These are phyloP conservation scores for Cerastis rubricosa DNA, from an alignment of 2,888 invertebrate genomes.

Conservation along the genomic window DNA sequence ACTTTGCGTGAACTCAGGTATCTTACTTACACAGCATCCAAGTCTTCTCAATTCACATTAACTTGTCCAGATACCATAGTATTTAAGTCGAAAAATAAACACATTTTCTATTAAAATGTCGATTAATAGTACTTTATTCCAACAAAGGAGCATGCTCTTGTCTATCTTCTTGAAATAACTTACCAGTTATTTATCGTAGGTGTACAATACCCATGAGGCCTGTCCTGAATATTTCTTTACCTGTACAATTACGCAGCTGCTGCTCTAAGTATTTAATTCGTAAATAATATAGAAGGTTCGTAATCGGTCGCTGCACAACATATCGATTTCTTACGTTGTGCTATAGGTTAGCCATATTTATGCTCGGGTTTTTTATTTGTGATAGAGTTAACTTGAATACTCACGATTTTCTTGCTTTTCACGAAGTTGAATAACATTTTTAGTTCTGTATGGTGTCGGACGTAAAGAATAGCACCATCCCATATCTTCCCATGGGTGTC, in stretches of 20 bases:
- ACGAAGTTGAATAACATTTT: not conserved
- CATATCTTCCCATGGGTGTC: too few species aligned
- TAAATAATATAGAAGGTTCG: conserved; percentile 8
- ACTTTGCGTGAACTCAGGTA: not conserved
- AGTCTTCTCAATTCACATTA: not conserved
- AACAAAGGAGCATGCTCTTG: not conserved
- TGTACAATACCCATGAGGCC: not conserved
- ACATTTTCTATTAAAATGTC: not conserved
- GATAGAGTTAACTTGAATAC: not conserved
- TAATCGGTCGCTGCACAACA: conserved; percentile 26
- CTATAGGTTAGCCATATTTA: not conserved
- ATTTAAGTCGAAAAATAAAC: not conserved
- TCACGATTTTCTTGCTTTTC: not conserved
- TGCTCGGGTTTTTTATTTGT: conserved; percentile 4
- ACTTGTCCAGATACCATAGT: not conserved
- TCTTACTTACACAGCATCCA: not conserved
- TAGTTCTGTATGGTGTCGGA: too few species aligned
- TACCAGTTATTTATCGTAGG: not conserved
- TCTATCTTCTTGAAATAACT: not conserved
- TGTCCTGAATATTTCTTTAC: conserved; percentile 7
- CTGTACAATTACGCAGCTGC: not conserved
- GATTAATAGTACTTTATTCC: not conserved
- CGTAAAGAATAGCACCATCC: too few species aligned
- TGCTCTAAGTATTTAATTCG: not conserved
- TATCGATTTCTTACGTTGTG: conserved; percentile 21